Evolutionary conservation across 30 jellyfish, hydroid and myxozoan species (phyloP).

Genomic region (Cassiopea andromeda): DNA sequence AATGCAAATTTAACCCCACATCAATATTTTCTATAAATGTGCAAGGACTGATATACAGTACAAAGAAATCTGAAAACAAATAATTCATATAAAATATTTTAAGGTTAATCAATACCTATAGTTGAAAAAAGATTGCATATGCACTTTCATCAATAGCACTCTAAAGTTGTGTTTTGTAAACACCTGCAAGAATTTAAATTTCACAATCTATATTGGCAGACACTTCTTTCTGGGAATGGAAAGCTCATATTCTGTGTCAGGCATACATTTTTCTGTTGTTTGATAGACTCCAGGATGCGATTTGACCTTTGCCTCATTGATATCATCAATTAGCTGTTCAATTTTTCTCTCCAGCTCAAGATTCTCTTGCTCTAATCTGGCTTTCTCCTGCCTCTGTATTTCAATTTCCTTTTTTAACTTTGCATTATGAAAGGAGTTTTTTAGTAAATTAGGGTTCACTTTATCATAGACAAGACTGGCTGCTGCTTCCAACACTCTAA

Average conservation of each 20-base stretch:
- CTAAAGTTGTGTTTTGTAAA: too few species aligned
- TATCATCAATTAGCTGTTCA: constrained; percentile 6
- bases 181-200: too few species aligned
- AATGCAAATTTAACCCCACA: too few species aligned
- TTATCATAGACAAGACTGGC: constrained; percentile 23
- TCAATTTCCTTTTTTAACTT: constrained; percentile 49
- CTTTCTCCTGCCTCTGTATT: constrained; percentile 33
- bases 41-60: too few species aligned
- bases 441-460: constrained; percentile 33
- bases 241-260: constrained; percentile 53
- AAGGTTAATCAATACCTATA: too few species aligned
- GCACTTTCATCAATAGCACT: too few species aligned
- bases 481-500: constrained; percentile 13
- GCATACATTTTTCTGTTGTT: constrained; percentile 37
- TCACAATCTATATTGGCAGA: constrained; percentile 55
- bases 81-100: too few species aligned
- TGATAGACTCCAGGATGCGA: constrained; percentile 45
- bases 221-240: constrained; percentile 51
- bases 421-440: constrained; percentile 28
- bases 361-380: constrained; percentile 28
- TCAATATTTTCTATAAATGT: too few species aligned
- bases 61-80: too few species aligned
- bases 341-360: constrained; percentile 28
- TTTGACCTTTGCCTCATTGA: background rate
- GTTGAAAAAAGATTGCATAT: too few species aligned